These are phyloP conservation scores for Zaprionus bogoriensis DNA, from an alignment of 2,888 invertebrate genomes.

Conservation along the genomic window DNA sequence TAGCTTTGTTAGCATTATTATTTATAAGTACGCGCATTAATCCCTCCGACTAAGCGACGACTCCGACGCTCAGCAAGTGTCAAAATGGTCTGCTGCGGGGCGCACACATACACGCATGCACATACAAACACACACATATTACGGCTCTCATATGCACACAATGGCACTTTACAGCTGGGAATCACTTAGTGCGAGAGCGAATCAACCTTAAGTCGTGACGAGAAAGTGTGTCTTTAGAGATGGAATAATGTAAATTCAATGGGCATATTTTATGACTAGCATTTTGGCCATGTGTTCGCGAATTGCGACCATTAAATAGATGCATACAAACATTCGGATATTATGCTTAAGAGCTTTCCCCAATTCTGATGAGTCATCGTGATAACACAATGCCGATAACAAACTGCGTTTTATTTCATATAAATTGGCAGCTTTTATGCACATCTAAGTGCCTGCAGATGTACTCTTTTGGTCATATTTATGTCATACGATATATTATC, in stretches of 20 bases:
- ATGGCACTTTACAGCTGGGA: neutral
- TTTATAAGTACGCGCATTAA: conserved; percentile 53
- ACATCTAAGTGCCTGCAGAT: neutral
- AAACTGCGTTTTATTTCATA: conserved; percentile 13
- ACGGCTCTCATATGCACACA: no score
- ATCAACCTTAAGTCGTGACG: neutral
- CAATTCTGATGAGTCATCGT: conserved; percentile 34
- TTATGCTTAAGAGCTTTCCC: neutral
- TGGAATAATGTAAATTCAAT: conserved; percentile 31
- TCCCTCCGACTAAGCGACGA: conserved; percentile 30
- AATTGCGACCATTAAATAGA: conserved; percentile 14
- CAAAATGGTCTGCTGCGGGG: neutral
- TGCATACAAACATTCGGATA: conserved; percentile 2
- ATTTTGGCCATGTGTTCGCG: conserved; percentile 20
- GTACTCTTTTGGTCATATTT: neutral
- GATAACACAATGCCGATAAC: conserved; percentile 26
- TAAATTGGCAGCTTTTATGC: neutral
- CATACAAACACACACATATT: neutral
- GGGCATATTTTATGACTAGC: neutral
- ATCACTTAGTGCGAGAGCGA: conserved; percentile 11
- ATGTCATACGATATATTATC: neutral
- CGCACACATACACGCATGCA: conserved; percentile 1
- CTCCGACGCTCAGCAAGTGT: conserved; percentile 27
- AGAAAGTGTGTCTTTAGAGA: neutral
- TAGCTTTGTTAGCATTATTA: conserved; percentile 56